Conservation (phyloP, 2,113 vertebrate species). For the Apistogramma diplotaenia region DNA sequence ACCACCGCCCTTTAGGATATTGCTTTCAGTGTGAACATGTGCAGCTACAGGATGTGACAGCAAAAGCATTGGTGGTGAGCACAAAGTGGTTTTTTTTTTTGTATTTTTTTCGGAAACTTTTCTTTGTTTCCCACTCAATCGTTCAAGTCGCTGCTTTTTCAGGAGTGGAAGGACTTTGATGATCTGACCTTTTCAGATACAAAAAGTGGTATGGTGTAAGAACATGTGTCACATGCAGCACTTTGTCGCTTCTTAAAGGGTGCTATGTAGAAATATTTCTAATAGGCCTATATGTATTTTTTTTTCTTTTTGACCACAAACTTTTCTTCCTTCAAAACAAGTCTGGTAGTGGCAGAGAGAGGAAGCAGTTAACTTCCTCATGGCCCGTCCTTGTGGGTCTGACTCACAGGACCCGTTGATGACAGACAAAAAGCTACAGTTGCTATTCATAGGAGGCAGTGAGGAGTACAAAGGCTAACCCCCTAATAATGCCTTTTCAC, state of each 20-base stretch:
- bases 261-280: neutral
- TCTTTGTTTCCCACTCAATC: neutral
- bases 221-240: neutral
- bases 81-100: no score
- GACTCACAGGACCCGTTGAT: slow-evolving; percentile 58
- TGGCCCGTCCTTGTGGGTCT: slow-evolving; percentile 53
- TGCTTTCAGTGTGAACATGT: accelerated
- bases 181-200: neutral
- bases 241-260: neutral
- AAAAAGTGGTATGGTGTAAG: neutral
- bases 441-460: slow-evolving; percentile 58
- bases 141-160: neutral
- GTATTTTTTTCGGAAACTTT: neutral
- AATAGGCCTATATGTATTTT: no score
- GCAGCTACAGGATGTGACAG: neutral
- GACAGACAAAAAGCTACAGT: slow-evolving; percentile 23
- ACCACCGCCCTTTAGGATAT: neutral
- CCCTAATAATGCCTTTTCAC: neutral
- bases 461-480: neutral
- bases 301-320: neutral
- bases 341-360: slow-evolving; percentile 32
- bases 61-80: neutral
- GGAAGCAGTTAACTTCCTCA: slow-evolving; percentile 69
- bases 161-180: neutral
- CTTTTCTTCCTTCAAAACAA: slow-evolving; percentile 54